Conservation (phyloP, 2,113 vertebrate species). For the Corvus hawaiiensis region DNA sequence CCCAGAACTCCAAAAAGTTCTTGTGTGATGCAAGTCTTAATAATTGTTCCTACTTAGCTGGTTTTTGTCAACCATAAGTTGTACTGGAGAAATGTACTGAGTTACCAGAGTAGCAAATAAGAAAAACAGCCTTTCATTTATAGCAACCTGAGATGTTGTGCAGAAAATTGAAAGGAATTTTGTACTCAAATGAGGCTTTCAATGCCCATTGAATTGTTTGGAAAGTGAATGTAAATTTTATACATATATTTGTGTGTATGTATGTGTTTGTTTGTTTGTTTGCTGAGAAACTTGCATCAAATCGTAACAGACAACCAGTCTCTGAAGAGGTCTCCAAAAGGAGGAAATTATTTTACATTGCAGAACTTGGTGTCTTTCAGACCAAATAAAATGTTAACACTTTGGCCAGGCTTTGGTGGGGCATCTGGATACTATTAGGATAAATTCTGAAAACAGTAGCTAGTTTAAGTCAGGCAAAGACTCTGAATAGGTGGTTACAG, state of each 20-base stretch:
- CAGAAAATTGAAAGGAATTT: neutral
- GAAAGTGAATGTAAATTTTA: neutral
- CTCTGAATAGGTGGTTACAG: neutral
- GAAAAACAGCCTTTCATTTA: neutral
- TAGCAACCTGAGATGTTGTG: neutral
- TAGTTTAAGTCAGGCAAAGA: neutral
- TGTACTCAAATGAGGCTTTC: neutral
- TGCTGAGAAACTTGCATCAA: neutral
- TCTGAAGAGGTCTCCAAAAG: neutral
- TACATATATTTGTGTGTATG: neutral
- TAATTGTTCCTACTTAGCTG: neutral
- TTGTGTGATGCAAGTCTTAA: neutral
- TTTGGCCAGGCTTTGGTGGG: neutral
- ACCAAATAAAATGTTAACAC: neutral
- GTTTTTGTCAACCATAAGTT: neutral
- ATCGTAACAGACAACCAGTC: neutral
- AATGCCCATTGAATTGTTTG: neutral
- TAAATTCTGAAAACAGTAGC: neutral
- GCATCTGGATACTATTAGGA: neutral
- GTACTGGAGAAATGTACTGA: neutral
- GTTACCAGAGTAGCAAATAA: neutral
- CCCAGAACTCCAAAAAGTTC: neutral
- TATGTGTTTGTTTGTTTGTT: neutral
- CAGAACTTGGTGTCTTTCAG: neutral
- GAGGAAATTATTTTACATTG: neutral